Conservation (phyloP, 2,113 vertebrate species). For the Girardinichthys multiradiatus region DNA sequence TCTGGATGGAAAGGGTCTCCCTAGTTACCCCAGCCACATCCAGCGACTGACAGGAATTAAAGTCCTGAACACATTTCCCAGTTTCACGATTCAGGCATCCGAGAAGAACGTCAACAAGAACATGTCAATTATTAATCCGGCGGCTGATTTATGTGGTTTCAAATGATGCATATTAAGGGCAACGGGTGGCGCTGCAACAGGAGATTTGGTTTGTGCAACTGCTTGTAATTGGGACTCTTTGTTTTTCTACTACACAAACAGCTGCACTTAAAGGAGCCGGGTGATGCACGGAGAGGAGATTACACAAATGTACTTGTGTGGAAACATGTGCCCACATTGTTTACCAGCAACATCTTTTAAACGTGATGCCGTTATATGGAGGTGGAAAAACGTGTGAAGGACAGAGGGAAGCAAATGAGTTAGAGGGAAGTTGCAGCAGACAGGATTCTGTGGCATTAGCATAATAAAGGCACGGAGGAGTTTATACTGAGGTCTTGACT, state of each 20-base stretch:
- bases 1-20: conserved; percentile 39
- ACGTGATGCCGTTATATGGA: neutral
- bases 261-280: neutral
- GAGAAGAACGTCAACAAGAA: conserved; percentile 50
- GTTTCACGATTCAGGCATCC: too few species aligned
- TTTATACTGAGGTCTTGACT: conserved; percentile 42
- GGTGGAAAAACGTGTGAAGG: conserved; percentile 16
- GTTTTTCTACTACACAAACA: conserved; percentile 18
- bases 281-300: conserved; percentile 15
- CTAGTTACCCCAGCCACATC: conserved; percentile 19
- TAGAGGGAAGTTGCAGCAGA: conserved; percentile 29
- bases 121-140: conserved; percentile 66
- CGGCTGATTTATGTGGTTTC: conserved; percentile 58
- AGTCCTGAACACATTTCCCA: conserved; percentile 41
- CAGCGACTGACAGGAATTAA: conserved; percentile 44
- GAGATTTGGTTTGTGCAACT: conserved; percentile 49
- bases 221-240: conserved; percentile 43
- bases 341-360: neutral
- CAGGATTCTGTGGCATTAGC: conserved; percentile 51
- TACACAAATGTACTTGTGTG: conserved; percentile 6
- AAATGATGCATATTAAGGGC: conserved; percentile 62
- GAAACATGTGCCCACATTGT: neutral
- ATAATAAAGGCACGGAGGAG: conserved; percentile 54
- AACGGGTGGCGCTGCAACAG: conserved; percentile 28
- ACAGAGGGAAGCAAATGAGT: conserved; percentile 16